These are phyloP conservation scores for Nestor notabilis DNA, from an alignment of 2,113 vertebrate species.

Conservation along the genomic window DNA sequence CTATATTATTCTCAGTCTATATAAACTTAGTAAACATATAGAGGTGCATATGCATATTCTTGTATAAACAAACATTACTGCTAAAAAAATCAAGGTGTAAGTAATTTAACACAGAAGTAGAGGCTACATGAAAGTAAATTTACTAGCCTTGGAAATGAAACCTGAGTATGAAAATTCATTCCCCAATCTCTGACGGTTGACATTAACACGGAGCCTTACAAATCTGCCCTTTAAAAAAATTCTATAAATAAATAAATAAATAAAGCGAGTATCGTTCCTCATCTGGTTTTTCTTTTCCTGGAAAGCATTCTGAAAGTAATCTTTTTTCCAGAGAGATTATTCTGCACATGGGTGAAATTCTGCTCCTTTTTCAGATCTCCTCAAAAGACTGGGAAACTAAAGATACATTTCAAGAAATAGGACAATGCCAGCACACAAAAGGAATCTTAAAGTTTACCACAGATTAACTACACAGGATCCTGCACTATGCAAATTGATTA, in stretches of 20 bases:
- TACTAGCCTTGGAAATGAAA: background rate
- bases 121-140: constrained; percentile 11
- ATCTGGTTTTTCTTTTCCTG: constrained; percentile 67
- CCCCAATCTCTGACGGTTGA: constrained; percentile 24
- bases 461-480: background rate
- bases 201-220: constrained; percentile 15
- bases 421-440: constrained; percentile 3
- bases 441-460: background rate
- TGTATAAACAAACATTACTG: background rate
- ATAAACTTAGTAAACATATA: background rate
- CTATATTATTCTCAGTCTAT: background rate
- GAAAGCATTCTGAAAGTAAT: constrained; percentile 41
- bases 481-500: background rate
- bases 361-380: constrained; percentile 31
- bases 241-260: constrained; percentile 31
- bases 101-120: background rate
- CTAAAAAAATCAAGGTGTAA: background rate
- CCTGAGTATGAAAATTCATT: constrained; percentile 29
- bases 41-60: background rate
- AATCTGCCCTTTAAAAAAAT: constrained; percentile 43
- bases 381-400: constrained; percentile 38
- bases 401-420: constrained; percentile 17
- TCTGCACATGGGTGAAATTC: constrained; percentile 41
- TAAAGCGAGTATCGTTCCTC: background rate
- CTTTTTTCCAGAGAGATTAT: constrained; percentile 68